A percentile compares a stretch with the other conserved stretches of the same genome.
Evolutionary conservation across 2,888 invertebrate species (phyloP).

Genomic region (Mallateleia sp.): DNA sequence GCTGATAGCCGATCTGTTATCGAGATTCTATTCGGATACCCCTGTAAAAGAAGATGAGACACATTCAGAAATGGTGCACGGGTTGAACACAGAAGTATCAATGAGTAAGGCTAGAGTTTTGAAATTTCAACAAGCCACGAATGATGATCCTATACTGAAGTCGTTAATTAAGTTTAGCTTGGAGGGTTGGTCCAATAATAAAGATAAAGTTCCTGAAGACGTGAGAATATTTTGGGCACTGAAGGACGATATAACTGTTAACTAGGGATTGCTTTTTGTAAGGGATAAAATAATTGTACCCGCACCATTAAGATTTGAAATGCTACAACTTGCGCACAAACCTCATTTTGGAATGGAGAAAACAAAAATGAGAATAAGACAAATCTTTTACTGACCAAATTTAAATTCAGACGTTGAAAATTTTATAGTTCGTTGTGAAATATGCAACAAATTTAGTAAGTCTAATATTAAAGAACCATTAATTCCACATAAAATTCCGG

Average conservation of each 20-base stretch:
- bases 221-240: neutral
- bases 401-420: slow-evolving; percentile 26
- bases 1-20: slow-evolving; percentile 82
- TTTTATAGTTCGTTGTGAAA: slow-evolving; percentile 15
- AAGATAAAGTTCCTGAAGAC: neutral
- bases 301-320: slow-evolving; percentile 33
- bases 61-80: slow-evolving; percentile 37
- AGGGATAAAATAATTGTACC: slow-evolving; percentile 14
- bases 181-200: slow-evolving; percentile 74
- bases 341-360: slow-evolving; percentile 67
- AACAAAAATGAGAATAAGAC: slow-evolving; percentile 47
- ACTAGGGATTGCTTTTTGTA: neutral
- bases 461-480: slow-evolving; percentile 44
- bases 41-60: slow-evolving; percentile 15
- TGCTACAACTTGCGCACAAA: slow-evolving; percentile 61
- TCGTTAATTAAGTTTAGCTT: slow-evolving; percentile 30
- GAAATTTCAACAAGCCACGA: slow-evolving; percentile 50
- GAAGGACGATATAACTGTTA: neutral
- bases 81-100: slow-evolving; percentile 47
- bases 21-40: slow-evolving; percentile 73
- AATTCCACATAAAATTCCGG: slow-evolving; percentile 36
- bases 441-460: slow-evolving; percentile 6
- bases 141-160: slow-evolving; percentile 50
- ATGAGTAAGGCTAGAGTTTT: slow-evolving; percentile 49
- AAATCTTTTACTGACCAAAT: slow-evolving; percentile 58